Evolutionary conservation across 2,888 invertebrate genomes (phyloP).

Genomic region (Hydriomena furcata): DNA sequence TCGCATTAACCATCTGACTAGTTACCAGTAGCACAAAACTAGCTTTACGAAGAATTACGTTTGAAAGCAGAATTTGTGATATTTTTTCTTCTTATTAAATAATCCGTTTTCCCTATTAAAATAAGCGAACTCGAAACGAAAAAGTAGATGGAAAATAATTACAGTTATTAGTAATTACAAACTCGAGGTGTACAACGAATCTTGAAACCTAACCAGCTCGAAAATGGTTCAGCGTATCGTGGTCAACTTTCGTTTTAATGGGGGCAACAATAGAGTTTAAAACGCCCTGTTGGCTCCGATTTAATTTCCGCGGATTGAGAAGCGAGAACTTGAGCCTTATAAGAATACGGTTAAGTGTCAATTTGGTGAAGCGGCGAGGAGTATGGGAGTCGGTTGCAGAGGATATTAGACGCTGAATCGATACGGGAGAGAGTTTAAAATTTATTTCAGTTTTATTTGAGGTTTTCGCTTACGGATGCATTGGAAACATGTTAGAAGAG

Average conservation of each 20-base stretch:
- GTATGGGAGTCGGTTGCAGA: constrained; percentile 33
- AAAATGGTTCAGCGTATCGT: constrained; percentile 46
- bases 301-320: constrained; percentile 46
- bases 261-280: constrained; percentile 47
- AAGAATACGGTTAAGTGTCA: constrained; percentile 49
- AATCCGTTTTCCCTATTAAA: constrained; percentile 37
- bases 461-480: constrained; percentile 53
- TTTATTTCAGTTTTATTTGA: constrained; percentile 49
- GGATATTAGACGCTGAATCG: constrained; percentile 54
- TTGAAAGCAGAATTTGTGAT: constrained; percentile 9
- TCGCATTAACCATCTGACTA: constrained; percentile 28
- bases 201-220: constrained; percentile 59
- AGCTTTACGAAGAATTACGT: constrained; percentile 25
- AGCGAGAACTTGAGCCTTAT: constrained; percentile 52
- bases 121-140: constrained; percentile 43
- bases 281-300: constrained; percentile 44
- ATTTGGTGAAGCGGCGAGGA: constrained; percentile 43
- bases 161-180: constrained; percentile 67
- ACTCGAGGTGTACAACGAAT: constrained; percentile 61
- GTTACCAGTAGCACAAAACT: constrained; percentile 26
- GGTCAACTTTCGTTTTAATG: constrained; percentile 45
- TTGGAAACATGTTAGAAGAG: constrained; percentile 61
- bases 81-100: constrained; percentile 38
- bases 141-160: constrained; percentile 58
- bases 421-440: constrained; percentile 49